A percentile compares a stretch with the other conserved stretches of the same genome.
Evolutionary conservation across 2,888 invertebrate species (phyloP).

Genomic region (Drosophila meridionalis): DNA sequence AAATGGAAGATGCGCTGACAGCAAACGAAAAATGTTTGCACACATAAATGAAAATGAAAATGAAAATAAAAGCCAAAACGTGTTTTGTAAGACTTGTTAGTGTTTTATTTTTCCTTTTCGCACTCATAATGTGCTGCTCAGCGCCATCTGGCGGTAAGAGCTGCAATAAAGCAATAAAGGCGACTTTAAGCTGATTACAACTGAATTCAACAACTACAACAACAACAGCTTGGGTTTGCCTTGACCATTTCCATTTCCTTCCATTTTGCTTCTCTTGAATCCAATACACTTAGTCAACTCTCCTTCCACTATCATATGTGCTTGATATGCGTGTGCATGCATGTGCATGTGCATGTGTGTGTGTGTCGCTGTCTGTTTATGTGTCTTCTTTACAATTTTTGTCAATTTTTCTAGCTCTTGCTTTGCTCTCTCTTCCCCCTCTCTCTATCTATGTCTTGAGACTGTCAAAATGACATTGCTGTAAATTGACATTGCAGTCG

Average conservation of each 20-base stretch:
- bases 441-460: background rate
- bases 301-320: background rate
- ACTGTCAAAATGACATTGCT: slow-evolving; percentile 47
- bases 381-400: slow-evolving; percentile 24
- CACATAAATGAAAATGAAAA: slow-evolving; percentile 31
- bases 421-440: background rate
- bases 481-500: slow-evolving; percentile 46
- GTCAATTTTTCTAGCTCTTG: slow-evolving; percentile 13
- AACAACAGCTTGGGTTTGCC: background rate
- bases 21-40: slow-evolving; percentile 14
- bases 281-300: slow-evolving; percentile 25
- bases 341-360: background rate
- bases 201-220: slow-evolving; percentile 1
- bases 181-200: slow-evolving; percentile 8
- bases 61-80: slow-evolving; percentile 35
- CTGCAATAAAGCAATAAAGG: slow-evolving; percentile 3
- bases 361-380: background rate
- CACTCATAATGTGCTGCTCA: slow-evolving; percentile 12
- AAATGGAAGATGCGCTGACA: slow-evolving; percentile 17
- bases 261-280: slow-evolving; percentile 1
- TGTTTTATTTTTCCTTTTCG: slow-evolving; percentile 4
- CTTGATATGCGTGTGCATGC: background rate
- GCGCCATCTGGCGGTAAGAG: slow-evolving; percentile 23
- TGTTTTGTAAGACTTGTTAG: slow-evolving; percentile 26
- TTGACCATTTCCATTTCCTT: slow-evolving; percentile 4